Evolutionary conservation across 2,797 vertebrate species (phyloP), one percentile per base, ranked within the genome.

Genomic region (Merluccius polli): DNA sequence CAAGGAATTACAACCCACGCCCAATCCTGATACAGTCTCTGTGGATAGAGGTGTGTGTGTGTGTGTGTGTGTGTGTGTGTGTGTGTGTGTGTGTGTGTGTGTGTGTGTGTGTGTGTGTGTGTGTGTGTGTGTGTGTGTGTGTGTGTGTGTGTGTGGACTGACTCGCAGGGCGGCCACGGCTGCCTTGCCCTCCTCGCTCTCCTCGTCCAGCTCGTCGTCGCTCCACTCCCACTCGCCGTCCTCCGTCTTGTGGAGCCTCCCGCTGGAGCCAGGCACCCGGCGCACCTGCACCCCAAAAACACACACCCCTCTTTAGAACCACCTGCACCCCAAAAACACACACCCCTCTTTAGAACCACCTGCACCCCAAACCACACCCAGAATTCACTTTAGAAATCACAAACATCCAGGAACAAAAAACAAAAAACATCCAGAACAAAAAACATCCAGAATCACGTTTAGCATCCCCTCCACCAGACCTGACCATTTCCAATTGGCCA

Each of bases 221-320:
- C 98, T 99, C 98, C 98, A 99, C 85, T 99, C 98, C 94, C 94
- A 95, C 38, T 96, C 96, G 0, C 97, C 97, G 8, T 98, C 97
- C 87, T 98, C 97, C 0, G 97, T 98, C 89, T 98, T 98, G 84
- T 98, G 97, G 72, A 98, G 96, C 30, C 96, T 95, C 12, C 97
- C 97, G 0, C 97, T 98, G 59, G 97, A 98, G 32, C 97, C 97
- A 0, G 97, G 97, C 3, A 98, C 97, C 16, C 97, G 93, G 29
- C 96, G 94, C 75, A 98, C 97, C 97, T 98, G 83, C 21, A 69
- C 16, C 48, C 29, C 52, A 65, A 27, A 27, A n/a, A n/a, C n/a
- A 27, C 59, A 65, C 59, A 65, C n/a, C 24, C n/a, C 9, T 27
- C 59, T 24, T 65, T 65, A 65, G n/a, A 7, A 65, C 59, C 24